These are phyloP conservation scores for Lichenostomus cassidix DNA, from an alignment of 2,113 vertebrate genomes.

Conservation along the genomic window DNA sequence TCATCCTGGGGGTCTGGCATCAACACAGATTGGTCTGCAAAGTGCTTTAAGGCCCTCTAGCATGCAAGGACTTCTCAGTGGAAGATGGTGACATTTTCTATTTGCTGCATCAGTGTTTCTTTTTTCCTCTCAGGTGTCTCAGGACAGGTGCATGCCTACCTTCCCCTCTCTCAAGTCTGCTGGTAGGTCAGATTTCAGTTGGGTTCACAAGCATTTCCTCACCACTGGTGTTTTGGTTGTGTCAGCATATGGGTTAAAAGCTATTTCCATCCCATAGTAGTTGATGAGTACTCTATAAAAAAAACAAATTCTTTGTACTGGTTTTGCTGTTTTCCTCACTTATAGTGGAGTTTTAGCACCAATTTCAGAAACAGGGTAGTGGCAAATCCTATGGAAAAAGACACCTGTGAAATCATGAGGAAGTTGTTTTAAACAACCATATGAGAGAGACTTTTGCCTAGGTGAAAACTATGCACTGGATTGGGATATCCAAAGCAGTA, in stretches of 20 bases:
- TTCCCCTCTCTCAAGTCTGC: background rate
- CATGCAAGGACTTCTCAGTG: background rate
- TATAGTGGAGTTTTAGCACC: background rate
- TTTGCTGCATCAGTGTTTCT: background rate
- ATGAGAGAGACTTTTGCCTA: background rate
- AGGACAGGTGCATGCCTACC: background rate
- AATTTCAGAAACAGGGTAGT: background rate
- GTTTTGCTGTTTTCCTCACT: background rate
- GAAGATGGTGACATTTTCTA: background rate
- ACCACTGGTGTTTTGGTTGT: background rate
- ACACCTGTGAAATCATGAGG: background rate
- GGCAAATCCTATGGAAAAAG: background rate
- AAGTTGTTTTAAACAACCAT: background rate
- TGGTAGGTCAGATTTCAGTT: background rate
- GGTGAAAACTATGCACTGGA: background rate
- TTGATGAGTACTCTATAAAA: background rate
- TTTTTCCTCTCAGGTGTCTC: background rate
- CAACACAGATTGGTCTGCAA: background rate
- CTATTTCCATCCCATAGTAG: background rate
- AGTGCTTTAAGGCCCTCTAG: background rate
- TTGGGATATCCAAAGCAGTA: background rate
- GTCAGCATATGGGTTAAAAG: background rate
- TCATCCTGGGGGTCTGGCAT: rapidly evolving
- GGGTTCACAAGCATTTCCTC: background rate
- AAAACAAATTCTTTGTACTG: background rate